Base-by-base conservation (phyloP, 2,113 vertebrate species). In the Leuciscus idus region DNA sequence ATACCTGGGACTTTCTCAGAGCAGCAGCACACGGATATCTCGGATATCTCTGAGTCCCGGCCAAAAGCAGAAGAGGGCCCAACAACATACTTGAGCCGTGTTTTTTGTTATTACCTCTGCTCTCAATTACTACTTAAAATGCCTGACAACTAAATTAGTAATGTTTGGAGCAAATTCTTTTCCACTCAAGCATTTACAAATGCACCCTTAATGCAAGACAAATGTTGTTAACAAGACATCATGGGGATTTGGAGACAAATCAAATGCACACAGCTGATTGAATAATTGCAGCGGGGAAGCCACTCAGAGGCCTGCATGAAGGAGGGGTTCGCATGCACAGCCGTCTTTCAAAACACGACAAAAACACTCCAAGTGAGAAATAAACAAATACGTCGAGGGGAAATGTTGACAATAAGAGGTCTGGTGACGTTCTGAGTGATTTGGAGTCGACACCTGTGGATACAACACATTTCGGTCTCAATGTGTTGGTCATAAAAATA, bases 221-320 rank as follows among this genome's bases (percentile, higher is more conserved):
- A 93, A 94, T 93, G 92, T 92, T 90, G 52, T 81, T 92, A 93
- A 94, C 86, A 89, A 92, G 90, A 90, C 89, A 87, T 90, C 88
- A 82, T 88, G 90, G 57, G 85, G 84, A 89, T 87, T 70, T 84
- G 85, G 89, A 87, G 55, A 84, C 83, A 43, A 88, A 59, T 89
- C 86, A 86, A 86, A 92, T 84, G 81, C 90, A 88, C 84, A 82
- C 30, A 84, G 82, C 90, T 89, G 84, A 94, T 85, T 90, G 87
- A 85, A 91, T 93, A 91, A 91, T 91, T 88, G 90, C 84, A 83
- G 39, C 39, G 57, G 62, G 86, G 88, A 85, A 87, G 75, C 89
- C 87, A 87, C 84, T n/a, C 46, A 84, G 55, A 83, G 79, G 87
- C 62, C 83, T 80, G 6, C 80, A 80, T 84, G 85, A 57, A 90